Percentiles rank a stretch among this genome's conserved stretches.
phyloP scores from a whole-genome alignment of 2,797 vertebrate species.

The Gymnoscopelus microlampas region DNA sequence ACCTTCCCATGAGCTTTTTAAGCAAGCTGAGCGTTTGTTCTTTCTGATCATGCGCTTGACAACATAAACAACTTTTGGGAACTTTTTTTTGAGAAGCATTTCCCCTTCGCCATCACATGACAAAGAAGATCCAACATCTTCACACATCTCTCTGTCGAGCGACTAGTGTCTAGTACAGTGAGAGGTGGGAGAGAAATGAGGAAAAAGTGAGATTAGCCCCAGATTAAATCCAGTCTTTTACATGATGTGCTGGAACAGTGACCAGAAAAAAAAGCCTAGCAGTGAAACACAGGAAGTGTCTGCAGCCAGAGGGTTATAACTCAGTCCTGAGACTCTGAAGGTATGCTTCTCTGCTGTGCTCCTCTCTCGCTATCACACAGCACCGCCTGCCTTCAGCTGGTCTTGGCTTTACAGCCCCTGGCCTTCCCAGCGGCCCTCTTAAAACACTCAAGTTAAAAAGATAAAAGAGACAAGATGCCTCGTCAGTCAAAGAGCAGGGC shows the following conservation, averaged over 20 bases:
- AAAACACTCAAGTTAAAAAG: slow-evolving; percentile 74
- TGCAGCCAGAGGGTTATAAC: slow-evolving; percentile 56
- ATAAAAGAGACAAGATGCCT: slow-evolving; percentile 75
- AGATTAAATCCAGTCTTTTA: slow-evolving; percentile 24
- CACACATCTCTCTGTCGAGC: not conserved
- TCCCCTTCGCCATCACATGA: not conserved
- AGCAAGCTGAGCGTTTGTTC: slow-evolving; percentile 37
- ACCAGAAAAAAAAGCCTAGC: slow-evolving; percentile 28
- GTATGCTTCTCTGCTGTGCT: slow-evolving; percentile 47
- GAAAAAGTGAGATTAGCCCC: not conserved
- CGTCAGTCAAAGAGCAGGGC: slow-evolving; percentile 58
- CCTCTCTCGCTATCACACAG: slow-evolving; percentile 63
- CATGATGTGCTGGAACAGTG: slow-evolving; percentile 48
- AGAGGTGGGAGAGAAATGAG: slow-evolving; percentile 20
- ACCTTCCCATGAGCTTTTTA: slow-evolving; percentile 65
- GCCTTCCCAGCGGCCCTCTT: slow-evolving; percentile 71
- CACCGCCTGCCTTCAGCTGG: slow-evolving; percentile 63
- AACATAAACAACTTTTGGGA: slow-evolving; percentile 4
- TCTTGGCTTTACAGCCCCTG: slow-evolving; percentile 66
- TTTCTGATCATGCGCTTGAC: slow-evolving; percentile 19
- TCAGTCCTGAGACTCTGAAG: slow-evolving; percentile 68
- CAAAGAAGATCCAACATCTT: slow-evolving; percentile 3
- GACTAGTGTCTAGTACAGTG: not conserved
- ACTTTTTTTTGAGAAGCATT: slow-evolving; percentile 9
- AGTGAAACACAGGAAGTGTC: slow-evolving; percentile 71